Evolutionary conservation across 2,797 vertebrate species (phyloP).

Genomic region (Netta rufina): DNA sequence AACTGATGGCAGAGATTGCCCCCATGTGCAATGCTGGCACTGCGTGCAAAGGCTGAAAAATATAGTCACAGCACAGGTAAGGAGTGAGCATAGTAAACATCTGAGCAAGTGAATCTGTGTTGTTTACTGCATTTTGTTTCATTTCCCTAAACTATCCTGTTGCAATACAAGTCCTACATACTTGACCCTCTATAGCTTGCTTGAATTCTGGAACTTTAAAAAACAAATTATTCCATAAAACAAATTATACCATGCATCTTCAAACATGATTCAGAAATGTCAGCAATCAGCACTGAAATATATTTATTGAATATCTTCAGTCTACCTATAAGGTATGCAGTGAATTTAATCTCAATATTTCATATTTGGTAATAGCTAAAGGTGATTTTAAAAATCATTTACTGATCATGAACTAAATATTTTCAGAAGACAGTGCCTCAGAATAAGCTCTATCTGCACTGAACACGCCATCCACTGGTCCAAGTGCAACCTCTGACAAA

Average conservation of each 20-base stretch:
- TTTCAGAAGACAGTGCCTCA: neutral
- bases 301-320: neutral
- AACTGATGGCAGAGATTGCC: neutral
- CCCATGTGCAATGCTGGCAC: fast-evolving
- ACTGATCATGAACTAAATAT: neutral
- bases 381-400: neutral
- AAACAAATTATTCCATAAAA: neutral
- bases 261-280: neutral
- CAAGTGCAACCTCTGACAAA: neutral
- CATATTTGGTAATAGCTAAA: neutral
- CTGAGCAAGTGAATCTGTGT: neutral
- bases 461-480: neutral
- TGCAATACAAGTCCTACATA: neutral
- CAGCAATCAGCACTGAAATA: neutral
- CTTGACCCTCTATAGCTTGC: neutral
- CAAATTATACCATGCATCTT: neutral
- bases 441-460: neutral
- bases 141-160: neutral
- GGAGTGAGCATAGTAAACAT: fast-evolving
- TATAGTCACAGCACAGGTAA: neutral
- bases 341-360: neutral
- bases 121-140: neutral
- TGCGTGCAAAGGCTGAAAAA: neutral
- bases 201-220: neutral
- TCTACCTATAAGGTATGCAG: neutral